Base-by-base conservation (phyloP, 2,113 vertebrate genomes). In the Tragelaphus imberbis region DNA sequence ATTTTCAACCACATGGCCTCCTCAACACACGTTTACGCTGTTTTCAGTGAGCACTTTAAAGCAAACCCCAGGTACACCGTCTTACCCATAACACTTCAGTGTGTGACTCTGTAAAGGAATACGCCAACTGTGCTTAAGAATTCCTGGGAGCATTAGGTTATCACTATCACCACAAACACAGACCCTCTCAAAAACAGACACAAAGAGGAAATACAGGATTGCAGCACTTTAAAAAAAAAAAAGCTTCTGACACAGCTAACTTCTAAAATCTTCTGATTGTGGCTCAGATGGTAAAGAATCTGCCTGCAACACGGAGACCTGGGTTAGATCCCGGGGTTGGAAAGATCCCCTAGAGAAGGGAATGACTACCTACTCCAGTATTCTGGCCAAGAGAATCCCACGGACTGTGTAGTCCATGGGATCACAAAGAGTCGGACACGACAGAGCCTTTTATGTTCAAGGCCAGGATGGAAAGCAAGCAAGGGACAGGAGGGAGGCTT, bases 131-230 rank as follows among this genome's bases (percentile, higher is more conserved):
- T 98, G 86, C 21, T 33, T 91, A 30, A 59, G 28, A 71, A 93
- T 40, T 96, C 71, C 94, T 92, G 27, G 11, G 0, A 36, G 82
- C 80, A 40, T 63, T 92, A 97, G 49, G 68, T 82, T 21, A 51
- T 11, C 84, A 59, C n/a, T 96, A 96, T 13, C 19, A 94, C 94
- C 55, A 49, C 16, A 97, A 97, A 61, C 11, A 82, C 51, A 88
- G 21, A 96, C 94, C 89, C 40, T 51, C 1, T 28, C 7, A 93
- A 79, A 97, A 97, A 91, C 25, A 55, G 98, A 91, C 85, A 90
- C 58, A 51, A 94, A 94, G 77, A 90, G 61, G 21, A 92, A 91
- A 96, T 47, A 49, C 7, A 77, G n/a, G 25, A 71, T 25, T 27
- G 33, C 19, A 47, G 6, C 27, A n/a, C 33, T 79, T 77, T 3